These are phyloP conservation scores for Synanceia verrucosa DNA, from an alignment of 2,797 vertebrate species.

Conservation along the genomic window DNA sequence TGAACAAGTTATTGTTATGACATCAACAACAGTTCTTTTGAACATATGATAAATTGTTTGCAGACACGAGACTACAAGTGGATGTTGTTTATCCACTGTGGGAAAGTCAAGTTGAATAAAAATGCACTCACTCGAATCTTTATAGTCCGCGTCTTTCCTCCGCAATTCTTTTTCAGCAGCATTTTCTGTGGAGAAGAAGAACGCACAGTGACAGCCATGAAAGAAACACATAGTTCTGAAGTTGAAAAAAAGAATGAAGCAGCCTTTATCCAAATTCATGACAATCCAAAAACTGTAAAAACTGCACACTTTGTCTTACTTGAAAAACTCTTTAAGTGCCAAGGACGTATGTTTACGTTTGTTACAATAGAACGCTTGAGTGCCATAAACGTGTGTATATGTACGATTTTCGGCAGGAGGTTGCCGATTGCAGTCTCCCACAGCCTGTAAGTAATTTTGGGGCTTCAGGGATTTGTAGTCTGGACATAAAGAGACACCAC, in stretches of 20 bases:
- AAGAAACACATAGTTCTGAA: background rate
- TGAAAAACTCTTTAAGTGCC: too few species aligned
- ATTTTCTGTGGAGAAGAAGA: constrained; percentile 87
- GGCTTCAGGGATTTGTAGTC: too few species aligned
- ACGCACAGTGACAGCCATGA: constrained; percentile 19
- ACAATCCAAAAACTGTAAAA: background rate
- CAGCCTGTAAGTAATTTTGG: too few species aligned
- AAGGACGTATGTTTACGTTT: too few species aligned
- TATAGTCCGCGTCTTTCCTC: constrained; percentile 89
- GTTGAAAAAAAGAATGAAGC: background rate
- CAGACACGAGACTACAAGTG: background rate
- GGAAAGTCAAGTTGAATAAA: constrained; percentile 6
- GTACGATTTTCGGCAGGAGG: too few species aligned
- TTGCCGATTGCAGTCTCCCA: too few species aligned
- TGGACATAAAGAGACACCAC: too few species aligned
- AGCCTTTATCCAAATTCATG: background rate
- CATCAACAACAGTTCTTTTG: background rate
- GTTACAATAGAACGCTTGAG: too few species aligned
- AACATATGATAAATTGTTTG: background rate
- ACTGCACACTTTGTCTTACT: background rate
- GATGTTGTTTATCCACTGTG: background rate
- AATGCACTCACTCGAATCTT: constrained; percentile 89
- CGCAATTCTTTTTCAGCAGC: constrained; percentile 92
- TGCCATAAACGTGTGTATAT: too few species aligned
- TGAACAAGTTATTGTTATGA: constrained; percentile 10